phyloP scores from a whole-genome alignment of 2,113 vertebrate genomes.

The Coturnix japonica region DNA sequence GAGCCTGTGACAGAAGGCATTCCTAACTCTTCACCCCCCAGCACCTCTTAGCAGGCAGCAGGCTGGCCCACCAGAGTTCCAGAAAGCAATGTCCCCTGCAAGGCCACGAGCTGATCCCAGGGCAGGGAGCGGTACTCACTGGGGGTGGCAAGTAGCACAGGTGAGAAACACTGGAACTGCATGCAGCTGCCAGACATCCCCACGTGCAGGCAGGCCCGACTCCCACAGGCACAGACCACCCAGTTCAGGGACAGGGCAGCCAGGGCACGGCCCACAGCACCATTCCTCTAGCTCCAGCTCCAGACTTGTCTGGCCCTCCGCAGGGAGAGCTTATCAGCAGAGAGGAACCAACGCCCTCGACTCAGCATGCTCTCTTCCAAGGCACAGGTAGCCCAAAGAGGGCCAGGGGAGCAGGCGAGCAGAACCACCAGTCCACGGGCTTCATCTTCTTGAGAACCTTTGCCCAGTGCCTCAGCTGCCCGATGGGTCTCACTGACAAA shows the following conservation, averaged over 20 bases:
- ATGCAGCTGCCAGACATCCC: conserved; percentile 58
- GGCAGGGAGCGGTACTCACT: conserved; percentile 37
- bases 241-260: conserved; percentile 5
- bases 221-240: conserved; percentile 18
- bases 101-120: conserved; percentile 5
- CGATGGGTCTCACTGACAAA: conserved; percentile 49
- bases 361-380: conserved; percentile 16
- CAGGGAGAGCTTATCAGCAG: not conserved
- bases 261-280: not conserved
- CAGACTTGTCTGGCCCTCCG: not conserved
- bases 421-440: conserved; percentile 37
- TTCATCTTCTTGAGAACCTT: conserved; percentile 27
- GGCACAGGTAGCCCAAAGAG: conserved; percentile 9
- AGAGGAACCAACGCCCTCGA: not conserved
- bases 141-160: conserved; percentile 16
- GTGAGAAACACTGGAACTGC: conserved; percentile 43
- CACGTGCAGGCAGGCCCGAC: not conserved
- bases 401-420: not conserved
- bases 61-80: not conserved
- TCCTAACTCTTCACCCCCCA: not conserved
- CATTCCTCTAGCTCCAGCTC: conserved; percentile 7
- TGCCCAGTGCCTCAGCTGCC: conserved; percentile 43
- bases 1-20: not conserved
- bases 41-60: conserved; percentile 1
- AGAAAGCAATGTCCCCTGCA: not conserved